These are phyloP conservation scores for Hipposideros larvatus DNA, from an alignment of 2,797 vertebrate genomes.

Conservation along the genomic window DNA sequence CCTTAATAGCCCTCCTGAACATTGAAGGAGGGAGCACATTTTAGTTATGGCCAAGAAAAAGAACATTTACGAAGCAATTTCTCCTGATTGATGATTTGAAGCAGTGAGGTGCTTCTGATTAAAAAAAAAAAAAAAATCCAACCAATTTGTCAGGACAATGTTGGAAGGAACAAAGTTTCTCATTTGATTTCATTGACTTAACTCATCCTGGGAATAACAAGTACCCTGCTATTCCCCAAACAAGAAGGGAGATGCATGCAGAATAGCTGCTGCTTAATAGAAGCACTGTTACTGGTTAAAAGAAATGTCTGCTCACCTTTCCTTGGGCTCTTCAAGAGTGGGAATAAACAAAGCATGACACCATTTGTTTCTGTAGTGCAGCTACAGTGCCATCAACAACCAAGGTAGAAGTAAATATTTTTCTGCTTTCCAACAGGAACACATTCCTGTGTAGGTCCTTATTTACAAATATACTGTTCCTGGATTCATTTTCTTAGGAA, in stretches of 20 bases:
- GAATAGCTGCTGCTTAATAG: slow-evolving; percentile 69
- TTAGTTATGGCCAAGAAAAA: slow-evolving; percentile 56
- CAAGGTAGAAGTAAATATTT: slow-evolving; percentile 70
- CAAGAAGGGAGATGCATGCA: slow-evolving; percentile 64
- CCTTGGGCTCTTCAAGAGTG: slow-evolving; percentile 44
- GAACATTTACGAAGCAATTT: slow-evolving; percentile 75
- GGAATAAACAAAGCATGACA: slow-evolving; percentile 53
- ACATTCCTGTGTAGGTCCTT: not conserved
- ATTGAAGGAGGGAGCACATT: slow-evolving; percentile 63
- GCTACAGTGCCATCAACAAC: slow-evolving; percentile 21
- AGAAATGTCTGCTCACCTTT: slow-evolving; percentile 79
- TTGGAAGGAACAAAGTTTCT: slow-evolving; percentile 72
- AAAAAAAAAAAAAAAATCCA: slow-evolving; percentile 50
- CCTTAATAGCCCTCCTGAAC: slow-evolving; percentile 31
- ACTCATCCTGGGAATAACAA: slow-evolving; percentile 80
- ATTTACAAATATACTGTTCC: slow-evolving; percentile 21
- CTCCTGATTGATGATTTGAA: slow-evolving; percentile 79
- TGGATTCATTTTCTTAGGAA: not conserved
- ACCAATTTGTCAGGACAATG: slow-evolving; percentile 72
- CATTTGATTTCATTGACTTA: slow-evolving; percentile 78
- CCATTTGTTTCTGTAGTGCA: slow-evolving; percentile 70
- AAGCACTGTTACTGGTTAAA: slow-evolving; percentile 74
- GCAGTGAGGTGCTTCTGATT: slow-evolving; percentile 71
- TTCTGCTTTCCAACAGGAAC: slow-evolving; percentile 69
- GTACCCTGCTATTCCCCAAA: slow-evolving; percentile 62